Base-by-base conservation (phyloP, 2,113 vertebrate species). In the Cheilinus undulatus region DNA sequence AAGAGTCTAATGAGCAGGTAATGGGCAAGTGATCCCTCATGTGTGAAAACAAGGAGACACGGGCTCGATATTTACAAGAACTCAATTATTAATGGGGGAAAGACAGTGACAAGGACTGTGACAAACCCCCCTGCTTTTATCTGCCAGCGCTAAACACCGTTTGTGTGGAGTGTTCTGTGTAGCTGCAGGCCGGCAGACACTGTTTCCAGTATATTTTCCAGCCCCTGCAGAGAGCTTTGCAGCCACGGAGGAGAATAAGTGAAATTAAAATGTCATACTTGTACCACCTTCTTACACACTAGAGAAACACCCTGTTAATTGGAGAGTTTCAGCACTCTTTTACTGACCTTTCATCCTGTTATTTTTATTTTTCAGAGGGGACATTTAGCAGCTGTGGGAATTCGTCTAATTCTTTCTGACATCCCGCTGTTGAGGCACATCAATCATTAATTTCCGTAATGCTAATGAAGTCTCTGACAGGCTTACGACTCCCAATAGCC, bases 51-150 rank as follows among this genome's bases (percentile, higher is more conserved):
- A 73, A 67, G 69, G 32, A 72, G 70, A 69, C 69, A 40, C 34
- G 4, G 70, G 38, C 59, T 22, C 73, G 82, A 69, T 87, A 84
- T 86, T 84, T 89, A 84, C 78, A 83, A 68, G 60, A 70, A 50
- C 61, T 83, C 73, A 72, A 83, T 88, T 91, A 88, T 85, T 90
- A 68, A 86, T 78, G 73, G 76, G 54, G 66, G 81, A 49, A 63
- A 72, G 50, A 60, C 65, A 45, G 27, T 64, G 53, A 66, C 53
- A 40, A 46, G 40, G 82, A 73, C 77, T 82, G 83, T 83, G 83
- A 88, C 71, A 71, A 48, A 32, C 42, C 24, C 64, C 38, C 49
- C 30, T 9, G 61, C 67, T 46, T 70, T 78, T 49, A 77, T 75
- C 65, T 69, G 53, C 62, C 43, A 23, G 27, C 32, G 48, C 54